Evolutionary conservation across 37 sponge, comb jelly and placozoan genomes (phyloP), one percentile per base, ranked within the genome.

Genomic region (Diacarnus erythraeanus): DNA sequence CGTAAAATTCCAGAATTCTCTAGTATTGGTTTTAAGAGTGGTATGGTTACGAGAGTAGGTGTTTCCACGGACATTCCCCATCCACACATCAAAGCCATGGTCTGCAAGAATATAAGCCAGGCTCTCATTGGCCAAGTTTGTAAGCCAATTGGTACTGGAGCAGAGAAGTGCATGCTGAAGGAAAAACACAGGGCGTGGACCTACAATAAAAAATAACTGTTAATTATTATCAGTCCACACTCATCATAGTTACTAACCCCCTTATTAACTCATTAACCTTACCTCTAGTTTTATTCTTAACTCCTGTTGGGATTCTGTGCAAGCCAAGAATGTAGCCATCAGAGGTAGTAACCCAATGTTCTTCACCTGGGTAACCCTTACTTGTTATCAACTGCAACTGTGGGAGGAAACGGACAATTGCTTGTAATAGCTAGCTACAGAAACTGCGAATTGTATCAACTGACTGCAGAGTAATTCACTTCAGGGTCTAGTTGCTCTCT

Each of bases 61-160:
- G 81, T 98, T 98, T 2, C 99, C 99, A 34, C 99, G 66, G 6
- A 96, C 77, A 58, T 98, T 98, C 2, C 98, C 98, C 80, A 97
- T 57, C 99, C 99, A 98, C 40, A 98, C 99, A 81, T 98, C 99
- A 81, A 81, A 96, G 31, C 99, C 99, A 27, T 80, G 85, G 68
- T 98, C 99, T 12, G 99, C 94, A 47, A 97, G 70, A 47, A 97
- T 83, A 58, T 80, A 97, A 1, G 76, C 98, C 27, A 97, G 66
- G 37, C 93, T 85, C 75, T 97, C 80, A n/a, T 89, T 87, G 26
- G 74, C 85, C 54, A 84, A 64, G 57, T 97, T 97, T 35, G 79
- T 82, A 22, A 97, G 71, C 96, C 96, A 97, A 75, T 95, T 82
- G 18, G 95, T 80, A 44, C 88, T 85, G 71, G 93, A 87, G 67